Evolutionary conservation across 1,140 invertebrate species (phyloP).

Genomic region (Scaptomyza montana): DNA sequence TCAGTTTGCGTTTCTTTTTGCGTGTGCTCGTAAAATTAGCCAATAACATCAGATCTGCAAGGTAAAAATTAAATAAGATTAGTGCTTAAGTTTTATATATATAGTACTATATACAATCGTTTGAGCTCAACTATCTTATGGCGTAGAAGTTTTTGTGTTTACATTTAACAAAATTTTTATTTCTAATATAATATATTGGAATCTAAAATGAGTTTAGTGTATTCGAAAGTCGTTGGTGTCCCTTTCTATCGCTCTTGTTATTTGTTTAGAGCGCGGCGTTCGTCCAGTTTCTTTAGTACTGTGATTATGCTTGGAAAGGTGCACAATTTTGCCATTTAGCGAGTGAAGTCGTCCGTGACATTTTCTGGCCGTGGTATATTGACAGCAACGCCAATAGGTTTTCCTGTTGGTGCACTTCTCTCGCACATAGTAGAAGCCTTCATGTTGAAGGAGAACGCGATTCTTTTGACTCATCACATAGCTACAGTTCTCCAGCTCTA

Average conservation of each 20-base stretch:
- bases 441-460: conserved; percentile 53
- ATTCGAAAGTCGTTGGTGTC: not conserved
- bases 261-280: no score
- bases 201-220: not conserved
- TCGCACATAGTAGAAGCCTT: conserved; percentile 69
- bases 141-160: not conserved
- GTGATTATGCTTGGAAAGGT: conserved; percentile 70
- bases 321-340: conserved; percentile 53
- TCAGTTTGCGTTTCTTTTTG: conserved; percentile 70
- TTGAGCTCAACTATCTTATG: not conserved
- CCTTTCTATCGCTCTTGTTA: no score
- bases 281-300: conserved; percentile 27
- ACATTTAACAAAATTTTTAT: not conserved
- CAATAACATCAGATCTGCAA: conserved; percentile 56
- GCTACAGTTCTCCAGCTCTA: conserved; percentile 32
- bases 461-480: conserved; percentile 79
- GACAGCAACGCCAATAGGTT: conserved; percentile 79
- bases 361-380: conserved; percentile 71
- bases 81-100: conserved; percentile 3
- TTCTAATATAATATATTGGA: not conserved
- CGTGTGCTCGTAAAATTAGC: conserved; percentile 69
- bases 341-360: conserved; percentile 79
- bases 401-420: conserved; percentile 72
- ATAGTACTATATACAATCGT: not conserved
- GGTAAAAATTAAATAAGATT: conserved; percentile 18